Percentiles rank a stretch among this genome's conserved stretches.
Conservation (phyloP, 2,888 invertebrate genomes). For the Nemapogon koenigi region DNA sequence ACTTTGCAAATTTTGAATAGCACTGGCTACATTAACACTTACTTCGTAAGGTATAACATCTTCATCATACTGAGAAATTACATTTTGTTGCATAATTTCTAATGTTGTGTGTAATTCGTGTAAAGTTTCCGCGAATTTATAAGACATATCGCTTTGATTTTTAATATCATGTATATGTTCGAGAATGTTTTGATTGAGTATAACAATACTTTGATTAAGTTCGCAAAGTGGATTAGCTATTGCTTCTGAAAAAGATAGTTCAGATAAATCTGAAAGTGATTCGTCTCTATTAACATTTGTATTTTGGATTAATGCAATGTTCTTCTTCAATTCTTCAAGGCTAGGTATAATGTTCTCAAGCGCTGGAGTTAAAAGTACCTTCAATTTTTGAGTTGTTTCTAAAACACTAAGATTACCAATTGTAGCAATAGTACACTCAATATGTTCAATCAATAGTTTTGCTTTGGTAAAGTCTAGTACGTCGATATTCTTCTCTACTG, state of each 20-base stretch:
- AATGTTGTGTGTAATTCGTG: constrained; percentile 47
- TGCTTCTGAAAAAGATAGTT: constrained; percentile 37
- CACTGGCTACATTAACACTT: constrained; percentile 35
- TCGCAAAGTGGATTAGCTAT: constrained; percentile 42
- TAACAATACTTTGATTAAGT: constrained; percentile 36
- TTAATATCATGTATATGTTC: constrained; percentile 38
- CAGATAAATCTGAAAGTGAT: constrained; percentile 38
- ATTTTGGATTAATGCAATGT: constrained; percentile 33
- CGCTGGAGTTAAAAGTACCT: constrained; percentile 23
- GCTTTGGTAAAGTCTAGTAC: constrained; percentile 25
- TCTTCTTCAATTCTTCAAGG: constrained; percentile 40
- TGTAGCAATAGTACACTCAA: constrained; percentile 39
- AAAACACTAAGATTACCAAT: constrained; percentile 32
- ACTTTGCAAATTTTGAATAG: constrained; percentile 43
- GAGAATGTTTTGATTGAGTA: constrained; percentile 35
- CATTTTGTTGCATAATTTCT: constrained; percentile 49
- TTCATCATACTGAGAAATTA: constrained; percentile 45
- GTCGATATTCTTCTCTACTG: constrained; percentile 25
- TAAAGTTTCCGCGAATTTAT: constrained; percentile 49
- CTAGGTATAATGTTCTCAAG: constrained; percentile 38
- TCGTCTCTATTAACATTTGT: constrained; percentile 19
- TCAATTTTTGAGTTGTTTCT: constrained; percentile 29
- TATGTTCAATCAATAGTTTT: constrained; percentile 32
- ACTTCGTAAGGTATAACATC: constrained; percentile 29
- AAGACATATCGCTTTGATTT: constrained; percentile 29